Conservation (phyloP, 2,113 vertebrate genomes). For the Sorex araneus region DNA sequence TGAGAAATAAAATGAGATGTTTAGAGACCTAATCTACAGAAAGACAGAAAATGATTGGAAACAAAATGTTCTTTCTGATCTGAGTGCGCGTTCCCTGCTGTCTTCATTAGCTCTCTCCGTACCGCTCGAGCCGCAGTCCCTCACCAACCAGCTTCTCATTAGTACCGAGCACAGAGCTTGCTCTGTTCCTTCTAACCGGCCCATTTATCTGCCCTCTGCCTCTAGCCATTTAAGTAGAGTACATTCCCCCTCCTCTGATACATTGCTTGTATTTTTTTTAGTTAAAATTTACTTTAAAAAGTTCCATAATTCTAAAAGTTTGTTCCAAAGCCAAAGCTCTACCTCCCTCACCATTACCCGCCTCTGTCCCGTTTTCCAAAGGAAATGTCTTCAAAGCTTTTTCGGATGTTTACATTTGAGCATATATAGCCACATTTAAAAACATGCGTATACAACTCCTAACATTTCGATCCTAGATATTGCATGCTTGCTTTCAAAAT, state of each 20-base stretch:
- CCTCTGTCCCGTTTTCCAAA: not conserved
- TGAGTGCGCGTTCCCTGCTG: not conserved
- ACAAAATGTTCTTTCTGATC: not conserved
- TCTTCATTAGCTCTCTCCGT: not conserved
- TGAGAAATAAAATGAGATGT: slow-evolving; percentile 45
- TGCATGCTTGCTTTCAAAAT: not conserved
- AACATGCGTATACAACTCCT: not conserved
- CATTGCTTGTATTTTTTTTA: not conserved
- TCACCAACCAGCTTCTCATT: not conserved
- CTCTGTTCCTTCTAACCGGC: not conserved
- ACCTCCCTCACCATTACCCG: not conserved
- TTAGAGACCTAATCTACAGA: not conserved
- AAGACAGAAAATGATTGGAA: not conserved
- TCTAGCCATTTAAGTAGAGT: not conserved
- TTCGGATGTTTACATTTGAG: not conserved
- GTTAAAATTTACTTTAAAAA: slow-evolving; percentile 32
- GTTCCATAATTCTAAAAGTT: not conserved
- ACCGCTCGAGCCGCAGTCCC: not conserved
- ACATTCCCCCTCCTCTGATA: not conserved
- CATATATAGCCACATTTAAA: not conserved
- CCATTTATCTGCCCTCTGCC: not conserved
- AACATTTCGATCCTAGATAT: no score
- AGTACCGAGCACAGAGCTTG: rapidly evolving
- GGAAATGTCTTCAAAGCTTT: not conserved
- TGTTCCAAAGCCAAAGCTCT: not conserved